Evolutionary conservation across 2,888 invertebrate species (phyloP), one percentile per base, ranked within the genome.

Genomic region (Allacma fusca): DNA sequence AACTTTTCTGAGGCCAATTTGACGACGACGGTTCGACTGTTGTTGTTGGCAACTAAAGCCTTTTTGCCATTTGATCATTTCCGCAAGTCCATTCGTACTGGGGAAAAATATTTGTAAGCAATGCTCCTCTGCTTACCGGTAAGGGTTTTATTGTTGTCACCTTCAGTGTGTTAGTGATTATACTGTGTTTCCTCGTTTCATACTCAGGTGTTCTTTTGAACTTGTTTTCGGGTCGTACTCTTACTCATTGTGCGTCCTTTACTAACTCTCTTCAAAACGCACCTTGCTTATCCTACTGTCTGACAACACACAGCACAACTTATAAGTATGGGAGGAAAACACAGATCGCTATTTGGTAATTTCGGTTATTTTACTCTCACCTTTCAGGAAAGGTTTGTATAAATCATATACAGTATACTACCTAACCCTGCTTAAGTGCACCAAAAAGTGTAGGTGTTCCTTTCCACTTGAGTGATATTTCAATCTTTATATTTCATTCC

Each of bases 81-180:
- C 62, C 28, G 57, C 73, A 43, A 65, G 64, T 74, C 73, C 73
- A 74, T 65, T 64, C 62, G 40, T 64, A 43, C 19, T 62, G 73
- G 65, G 73, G 73, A 64, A n/a, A 70, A 69, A 34, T 59, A 28
- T n/a, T 50, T 26, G 71, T 57, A 43, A 29, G 77, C 50, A 71
- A 80, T 80, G 80, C 78, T 80, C 69, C 80, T 80, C 75, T 80
- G 80, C 76, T 71, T 80, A 74, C 80, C 80, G 80, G 80, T 80
- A 78, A 78, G 73, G 24, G 1, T 65, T 34, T 74, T 34, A 74
- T 74, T 74, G 73, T 74, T 74, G 65, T 74, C 64, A 64, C 23
- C n/a, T 57, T 50, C 57, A 44, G 12, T 19, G 9, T 50, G 19
- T 13, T 1, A 50, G 9, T n/a, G 50, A 50, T 50, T 19, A 50